Evolutionary conservation across 30 jellyfish, hydroid and myxozoan genomes (phyloP), one percentile per base, ranked within the genome.

Genomic region (Chrysaora quinquecirrha): DNA sequence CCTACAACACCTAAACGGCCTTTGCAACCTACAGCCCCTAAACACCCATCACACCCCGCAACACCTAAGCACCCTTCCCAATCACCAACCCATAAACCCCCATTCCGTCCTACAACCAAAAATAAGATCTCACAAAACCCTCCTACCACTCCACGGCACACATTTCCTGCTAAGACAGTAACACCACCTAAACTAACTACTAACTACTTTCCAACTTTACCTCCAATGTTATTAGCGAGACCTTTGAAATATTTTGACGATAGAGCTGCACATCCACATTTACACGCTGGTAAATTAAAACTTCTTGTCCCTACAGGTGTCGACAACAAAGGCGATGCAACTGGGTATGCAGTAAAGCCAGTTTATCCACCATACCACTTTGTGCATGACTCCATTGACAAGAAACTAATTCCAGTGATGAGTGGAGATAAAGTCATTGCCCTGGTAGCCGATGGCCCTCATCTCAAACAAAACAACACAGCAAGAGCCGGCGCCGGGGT

Each of bases 251-350:
- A 93, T 82, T 74, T 24, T 29, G 94, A 82, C 30, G 85, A 73
- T 65, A 82, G 67, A 19, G 80, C 75, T 18, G 52, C 58, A n/a
- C 70, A 62, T 25, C 97, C 97, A n/a, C 97, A 93, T 31, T 64
- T 93, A 34, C 91, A 93, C 71, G 98, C 98, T 23, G 98, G 98
- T 46, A 82, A 82, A 61, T 90, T 95, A 50, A 94, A 83, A 43
- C 30, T 93, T 46, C 49, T 93, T 50, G 78, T 93, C 21, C 98
- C 98, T 14, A 66, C 84, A 47, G 90, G 90, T 80, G 90, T 80
- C 4, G 75, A 66, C 22, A 69, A 0, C 9, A 20, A 31, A 10
- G 90, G 90, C 6, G 46, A 58, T 29, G 84, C 90, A 9, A 74
- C 56, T 16, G 81, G 78, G 12, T 84, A 70, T 64, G 79, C 46